Conservation (phyloP, 2,888 invertebrate genomes). For the Drosophila paucipuncta region DNA sequence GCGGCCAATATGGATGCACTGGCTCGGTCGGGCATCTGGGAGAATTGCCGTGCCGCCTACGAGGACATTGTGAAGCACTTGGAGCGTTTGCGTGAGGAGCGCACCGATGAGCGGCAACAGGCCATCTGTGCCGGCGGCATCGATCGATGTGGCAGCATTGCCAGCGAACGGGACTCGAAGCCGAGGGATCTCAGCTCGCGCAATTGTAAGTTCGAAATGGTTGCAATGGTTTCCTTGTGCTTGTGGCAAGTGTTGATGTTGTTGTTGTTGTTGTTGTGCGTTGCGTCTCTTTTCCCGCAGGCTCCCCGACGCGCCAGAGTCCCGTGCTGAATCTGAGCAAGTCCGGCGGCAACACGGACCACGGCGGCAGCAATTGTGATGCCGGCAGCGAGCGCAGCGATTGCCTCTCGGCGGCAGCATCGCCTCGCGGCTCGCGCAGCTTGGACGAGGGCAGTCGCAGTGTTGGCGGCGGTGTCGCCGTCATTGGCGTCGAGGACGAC, state of each 20-base stretch:
- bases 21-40: slow-evolving; percentile 96
- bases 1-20: slow-evolving; percentile 93
- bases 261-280: background rate
- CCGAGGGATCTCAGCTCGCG: slow-evolving; percentile 94
- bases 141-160: slow-evolving; percentile 80
- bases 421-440: slow-evolving; percentile 85
- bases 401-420: slow-evolving; percentile 87
- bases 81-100: slow-evolving; percentile 96
- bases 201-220: slow-evolving; percentile 89
- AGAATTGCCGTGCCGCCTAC: slow-evolving; percentile 97
- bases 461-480: slow-evolving; percentile 70
- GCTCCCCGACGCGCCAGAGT: slow-evolving; percentile 95
- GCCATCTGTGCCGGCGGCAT: slow-evolving; percentile 88
- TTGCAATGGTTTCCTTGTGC: background rate
- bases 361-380: slow-evolving; percentile 89
- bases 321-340: slow-evolving; percentile 96
- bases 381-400: slow-evolving; percentile 88
- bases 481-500: slow-evolving; percentile 82
- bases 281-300: slow-evolving; percentile 62
- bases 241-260: background rate
- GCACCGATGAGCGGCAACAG: slow-evolving; percentile 94
- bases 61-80: slow-evolving; percentile 98
- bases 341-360: slow-evolving; percentile 90
- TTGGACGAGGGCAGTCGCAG: slow-evolving; percentile 76
- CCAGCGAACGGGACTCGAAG: slow-evolving; percentile 92